Percentiles rank a stretch among this genome's conserved stretches.
These are phyloP conservation scores for Thyatira batis DNA, from an alignment of 2,888 invertebrate genomes.

Conservation along the genomic window DNA sequence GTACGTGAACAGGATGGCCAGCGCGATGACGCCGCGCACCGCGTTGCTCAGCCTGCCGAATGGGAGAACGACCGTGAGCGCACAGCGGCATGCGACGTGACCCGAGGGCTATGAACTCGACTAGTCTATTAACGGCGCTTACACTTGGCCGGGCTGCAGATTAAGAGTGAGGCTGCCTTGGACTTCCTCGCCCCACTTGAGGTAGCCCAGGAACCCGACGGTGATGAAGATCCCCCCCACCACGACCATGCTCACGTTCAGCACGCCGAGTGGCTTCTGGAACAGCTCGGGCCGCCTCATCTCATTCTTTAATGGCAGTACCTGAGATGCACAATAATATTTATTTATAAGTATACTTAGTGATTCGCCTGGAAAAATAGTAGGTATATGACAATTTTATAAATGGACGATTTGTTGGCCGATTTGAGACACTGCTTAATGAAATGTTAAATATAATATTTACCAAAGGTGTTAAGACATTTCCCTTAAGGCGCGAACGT, in stretches of 20 bases:
- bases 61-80: too few relatives aligned
- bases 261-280: conserved; percentile 90
- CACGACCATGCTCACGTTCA: conserved; percentile 94
- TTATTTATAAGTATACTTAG: background rate
- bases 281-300: conserved; percentile 92
- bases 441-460: too few relatives aligned
- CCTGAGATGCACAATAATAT: conserved; percentile 71
- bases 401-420: too few relatives aligned
- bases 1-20: conserved; percentile 94
- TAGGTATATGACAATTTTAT: too few relatives aligned
- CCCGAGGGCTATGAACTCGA: too few relatives aligned
- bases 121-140: conserved; percentile 57
- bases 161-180: conserved; percentile 94
- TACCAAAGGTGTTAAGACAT: too few relatives aligned
- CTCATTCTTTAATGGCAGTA: conserved; percentile 96
- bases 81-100: too few relatives aligned
- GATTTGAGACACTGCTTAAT: too few relatives aligned
- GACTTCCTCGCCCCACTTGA: conserved; percentile 92
- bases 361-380: too few relatives aligned
- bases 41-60: conserved; percentile 87
- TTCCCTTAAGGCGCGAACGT: too few relatives aligned
- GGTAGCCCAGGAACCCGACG: conserved; percentile 93
- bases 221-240: conserved; percentile 90
- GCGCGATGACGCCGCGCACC: conserved; percentile 91
- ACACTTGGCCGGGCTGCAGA: conserved; percentile 84